These are phyloP conservation scores for Bombus waltoni DNA, from an alignment of 1,140 invertebrate species.

Conservation along the genomic window DNA sequence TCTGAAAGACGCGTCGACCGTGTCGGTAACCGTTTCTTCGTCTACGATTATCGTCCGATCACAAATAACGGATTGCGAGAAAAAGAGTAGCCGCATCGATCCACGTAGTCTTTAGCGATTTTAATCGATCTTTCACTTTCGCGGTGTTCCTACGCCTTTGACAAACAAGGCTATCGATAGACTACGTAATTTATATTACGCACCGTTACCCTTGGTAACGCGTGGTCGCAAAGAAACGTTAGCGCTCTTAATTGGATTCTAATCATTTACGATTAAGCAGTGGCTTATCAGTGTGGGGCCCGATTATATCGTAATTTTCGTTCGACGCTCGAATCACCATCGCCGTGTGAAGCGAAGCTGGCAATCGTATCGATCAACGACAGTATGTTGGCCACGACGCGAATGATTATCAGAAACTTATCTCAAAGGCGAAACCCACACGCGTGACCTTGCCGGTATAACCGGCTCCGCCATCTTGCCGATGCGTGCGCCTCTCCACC, in stretches of 20 bases:
- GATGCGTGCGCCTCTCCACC: slow-evolving; percentile 54
- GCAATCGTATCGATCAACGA: slow-evolving; percentile 57
- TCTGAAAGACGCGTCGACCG: neutral
- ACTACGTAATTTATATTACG: neutral
- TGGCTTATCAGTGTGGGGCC: neutral
- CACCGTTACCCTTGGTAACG: too few species aligned
- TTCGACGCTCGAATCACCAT: neutral
- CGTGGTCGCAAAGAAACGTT: neutral
- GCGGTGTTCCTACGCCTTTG: neutral
- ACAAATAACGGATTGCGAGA: neutral
- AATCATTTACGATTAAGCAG: neutral
- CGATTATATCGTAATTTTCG: neutral
- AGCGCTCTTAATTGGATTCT: neutral
- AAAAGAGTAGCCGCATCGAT: neutral
- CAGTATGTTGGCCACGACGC: slow-evolving; percentile 24
- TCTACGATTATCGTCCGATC: accelerated
- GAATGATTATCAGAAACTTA: slow-evolving; percentile 68
- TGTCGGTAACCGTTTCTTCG: neutral
- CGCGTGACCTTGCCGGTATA: slow-evolving; percentile 74
- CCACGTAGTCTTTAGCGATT: slow-evolving; percentile 3
- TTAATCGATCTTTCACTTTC: slow-evolving; percentile 30
- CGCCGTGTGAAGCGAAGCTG: neutral
- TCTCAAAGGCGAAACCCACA: slow-evolving; percentile 67
- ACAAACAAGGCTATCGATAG: neutral
- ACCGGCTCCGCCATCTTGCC: slow-evolving; percentile 73